Base-by-base conservation (phyloP, 2,113 vertebrate species). In the Odontesthes bonariensis region DNA sequence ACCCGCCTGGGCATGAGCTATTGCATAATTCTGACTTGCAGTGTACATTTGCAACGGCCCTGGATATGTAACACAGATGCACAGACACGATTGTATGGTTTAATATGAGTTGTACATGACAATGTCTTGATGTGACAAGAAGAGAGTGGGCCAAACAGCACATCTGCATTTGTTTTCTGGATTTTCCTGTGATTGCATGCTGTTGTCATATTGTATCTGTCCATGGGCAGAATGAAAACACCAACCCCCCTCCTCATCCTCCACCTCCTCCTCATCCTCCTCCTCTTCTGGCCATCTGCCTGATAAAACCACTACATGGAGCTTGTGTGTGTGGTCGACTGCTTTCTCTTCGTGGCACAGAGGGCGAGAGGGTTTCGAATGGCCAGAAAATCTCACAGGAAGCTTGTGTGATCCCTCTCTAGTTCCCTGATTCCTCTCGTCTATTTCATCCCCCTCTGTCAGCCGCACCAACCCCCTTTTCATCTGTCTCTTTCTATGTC, bases 211-310 rank as follows among this genome's bases (percentile, higher is more conserved):
- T 62, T 38, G 42, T 78, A 53, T 81, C 74, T 79, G 65, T 74
- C 55, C 73, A 33, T 38, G 60, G 61, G 74, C 74, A 66, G 51
- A 79, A 77, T 75, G 54, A 73, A 85, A 87, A 59, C 74, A 81
- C 57, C 22, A 44, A 73, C 9, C 35, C 65, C 14, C 64, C 57
- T 38, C 40, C 35, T 3, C 46, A 51, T 22, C 35, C 42, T 35
- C 66, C 32, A 55, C 59, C 47, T 72, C 75, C 1, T 19, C 68
- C 68, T 13, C 58, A 35, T 42, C 80, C 65, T 75, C 66, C 66
- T 72, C 72, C 65, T 77, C 69, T 23, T 47, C 44, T 51, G 14
- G 60, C 81, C 85, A 82, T 87, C 86, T 85, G 83, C 73, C 78
- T 86, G 73, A 82, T 63, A 81, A 58, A 69, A 64, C 72, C 69